Evolutionary conservation across 64 coral and sea anemone species (phyloP), one percentile per base, ranked within the genome.

Genomic region (Anthopleura sola): DNA sequence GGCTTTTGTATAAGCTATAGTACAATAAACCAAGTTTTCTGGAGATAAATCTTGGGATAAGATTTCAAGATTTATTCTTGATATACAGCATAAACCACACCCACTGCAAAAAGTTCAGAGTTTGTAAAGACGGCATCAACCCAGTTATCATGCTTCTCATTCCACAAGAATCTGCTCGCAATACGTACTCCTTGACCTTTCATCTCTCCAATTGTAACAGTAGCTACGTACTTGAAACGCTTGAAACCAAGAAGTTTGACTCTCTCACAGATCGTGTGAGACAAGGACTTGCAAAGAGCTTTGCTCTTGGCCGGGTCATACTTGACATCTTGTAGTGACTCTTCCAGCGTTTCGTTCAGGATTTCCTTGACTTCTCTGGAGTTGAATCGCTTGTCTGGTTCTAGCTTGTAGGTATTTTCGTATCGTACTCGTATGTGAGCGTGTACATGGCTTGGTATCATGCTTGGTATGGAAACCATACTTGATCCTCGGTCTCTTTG

Each of bases 351-450:
- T 86, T 92, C 90, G 47, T 94, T 84, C 28, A 99, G 48, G 37
- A 99, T 92, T 81, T 92, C 90, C 87, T 99, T 91, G 8, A 99
- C 93, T 88, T 99, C 97, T 31, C 76, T 64, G 12, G 77, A 36
- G 69, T 99, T 88, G 60, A 95, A 94, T 55, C 90, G 84, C 87
- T 92, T 99, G 92, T 92, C 90, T 5, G 97, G 97, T 60, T 94
- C 93, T 90, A 99, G 91, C 83, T 88, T 94, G 90, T 94, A 99
- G 16, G 97, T 99, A 84, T 99, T 99, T 95, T 99, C 97, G 49
- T 92, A 99, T 78, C 85, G 88, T 37, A 90, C 88, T 86, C 90
- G 87, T 48, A 87, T 50, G 20, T 90, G 91, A 82, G 86, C 39
- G 3, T 48, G 44, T 37, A 69, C 84, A 62, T 97, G 95, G 81